Percentiles rank a stretch among this genome's conserved stretches.
These are phyloP conservation scores for Agrilus planipennis DNA, from an alignment of 1,140 invertebrate genomes.

Conservation along the genomic window DNA sequence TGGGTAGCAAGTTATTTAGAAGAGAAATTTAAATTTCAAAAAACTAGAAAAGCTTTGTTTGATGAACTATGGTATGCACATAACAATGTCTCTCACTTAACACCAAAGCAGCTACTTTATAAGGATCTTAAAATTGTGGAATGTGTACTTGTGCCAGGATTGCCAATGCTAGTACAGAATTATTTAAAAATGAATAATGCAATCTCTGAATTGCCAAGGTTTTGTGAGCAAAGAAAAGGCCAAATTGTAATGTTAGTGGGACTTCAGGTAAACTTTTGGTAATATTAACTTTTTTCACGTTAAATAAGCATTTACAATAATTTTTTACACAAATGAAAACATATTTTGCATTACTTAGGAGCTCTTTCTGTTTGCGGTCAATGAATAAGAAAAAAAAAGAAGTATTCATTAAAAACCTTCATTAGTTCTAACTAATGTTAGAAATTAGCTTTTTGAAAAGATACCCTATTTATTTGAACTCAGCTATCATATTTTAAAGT, in stretches of 20 bases:
- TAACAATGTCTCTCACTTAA: slow-evolving; percentile 34
- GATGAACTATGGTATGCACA: slow-evolving; percentile 31
- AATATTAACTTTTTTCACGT: slow-evolving; percentile 21
- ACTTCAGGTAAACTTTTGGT: slow-evolving; percentile 31
- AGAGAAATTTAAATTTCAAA: slow-evolving; percentile 25
- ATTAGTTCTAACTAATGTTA: too few relatives aligned
- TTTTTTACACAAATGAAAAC: slow-evolving; percentile 34
- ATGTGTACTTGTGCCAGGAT: slow-evolving; percentile 34
- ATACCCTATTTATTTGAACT: too few relatives aligned
- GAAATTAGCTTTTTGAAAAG: too few relatives aligned
- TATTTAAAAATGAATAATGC: slow-evolving; percentile 37
- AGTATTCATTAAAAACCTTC: too few relatives aligned
- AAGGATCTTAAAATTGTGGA: slow-evolving; percentile 38
- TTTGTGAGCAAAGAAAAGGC: slow-evolving; percentile 33
- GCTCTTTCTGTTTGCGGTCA: too few relatives aligned
- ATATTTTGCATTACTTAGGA: too few relatives aligned
- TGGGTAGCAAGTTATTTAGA: slow-evolving; percentile 40
- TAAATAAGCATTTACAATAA: slow-evolving; percentile 40
- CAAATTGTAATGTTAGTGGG: slow-evolving; percentile 40
- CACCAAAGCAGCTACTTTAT: slow-evolving; percentile 33
- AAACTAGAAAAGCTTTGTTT: slow-evolving; percentile 27
- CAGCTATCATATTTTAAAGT: too few relatives aligned
- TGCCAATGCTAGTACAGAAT: slow-evolving; percentile 39
- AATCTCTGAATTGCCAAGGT: slow-evolving; percentile 34
- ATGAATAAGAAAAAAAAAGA: too few relatives aligned